These are phyloP conservation scores for Pipa parva DNA, from an alignment of 2,113 vertebrate species.

Conservation along the genomic window DNA sequence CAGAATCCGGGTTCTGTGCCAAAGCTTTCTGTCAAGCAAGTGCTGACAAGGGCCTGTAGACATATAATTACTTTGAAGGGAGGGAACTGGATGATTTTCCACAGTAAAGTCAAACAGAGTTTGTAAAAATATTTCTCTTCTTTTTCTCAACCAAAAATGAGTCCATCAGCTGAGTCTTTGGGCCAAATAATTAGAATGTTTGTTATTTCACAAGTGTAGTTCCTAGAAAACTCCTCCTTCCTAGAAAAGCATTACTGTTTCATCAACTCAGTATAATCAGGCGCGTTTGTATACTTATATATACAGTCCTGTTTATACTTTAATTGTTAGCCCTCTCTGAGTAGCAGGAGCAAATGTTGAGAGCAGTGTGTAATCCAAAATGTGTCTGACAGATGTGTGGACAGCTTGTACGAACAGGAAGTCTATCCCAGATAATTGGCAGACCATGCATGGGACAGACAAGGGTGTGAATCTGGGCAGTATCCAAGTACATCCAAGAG, in stretches of 20 bases:
- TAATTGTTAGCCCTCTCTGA: too few species aligned
- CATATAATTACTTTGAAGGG: too few species aligned
- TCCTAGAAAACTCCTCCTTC: neutral
- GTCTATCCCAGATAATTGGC: neutral
- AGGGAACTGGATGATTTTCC: neutral
- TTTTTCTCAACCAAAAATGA: too few species aligned
- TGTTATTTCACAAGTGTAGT: neutral
- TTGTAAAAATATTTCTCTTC: neutral
- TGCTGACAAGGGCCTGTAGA: neutral
- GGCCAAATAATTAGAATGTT: neutral
- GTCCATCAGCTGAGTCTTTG: too few species aligned
- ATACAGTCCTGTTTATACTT: too few species aligned
- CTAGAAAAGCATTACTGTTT: too few species aligned
- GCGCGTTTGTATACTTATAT: too few species aligned
- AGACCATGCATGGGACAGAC: neutral
- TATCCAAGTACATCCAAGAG: slow-evolving; percentile 15
- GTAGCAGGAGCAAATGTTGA: too few species aligned
- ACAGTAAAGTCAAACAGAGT: neutral
- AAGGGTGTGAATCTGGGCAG: slow-evolving; percentile 6
- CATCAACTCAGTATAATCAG: too few species aligned
- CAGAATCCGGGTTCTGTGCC: neutral
- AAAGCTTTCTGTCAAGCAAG: neutral
- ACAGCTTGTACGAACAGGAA: slow-evolving; percentile 27
- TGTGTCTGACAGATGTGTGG: neutral
- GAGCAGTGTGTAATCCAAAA: neutral